Percentiles rank a stretch among this genome's conserved stretches.
phyloP scores from a whole-genome alignment of 2,888 invertebrate genomes.

The Aphrophora alni region DNA sequence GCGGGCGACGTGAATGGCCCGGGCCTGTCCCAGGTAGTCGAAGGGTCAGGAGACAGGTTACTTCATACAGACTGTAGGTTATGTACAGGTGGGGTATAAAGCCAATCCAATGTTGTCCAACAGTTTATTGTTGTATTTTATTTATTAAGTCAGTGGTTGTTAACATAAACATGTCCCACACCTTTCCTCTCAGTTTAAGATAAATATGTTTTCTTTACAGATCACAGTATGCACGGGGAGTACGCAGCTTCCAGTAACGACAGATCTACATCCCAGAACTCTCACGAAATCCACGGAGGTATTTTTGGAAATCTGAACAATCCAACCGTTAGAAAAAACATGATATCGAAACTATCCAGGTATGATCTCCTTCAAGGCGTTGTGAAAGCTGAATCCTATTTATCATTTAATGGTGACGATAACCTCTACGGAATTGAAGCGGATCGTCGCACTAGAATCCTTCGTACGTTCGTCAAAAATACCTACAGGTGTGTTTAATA shows the following conservation, averaged over 20 bases:
- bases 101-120: no score
- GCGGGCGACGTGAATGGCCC: no score
- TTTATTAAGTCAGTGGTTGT: no score
- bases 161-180: no score
- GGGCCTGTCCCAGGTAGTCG: no score
- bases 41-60: no score
- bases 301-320: constrained; percentile 10
- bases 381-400: constrained; percentile 90
- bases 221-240: background rate
- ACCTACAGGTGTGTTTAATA: constrained; percentile 72
- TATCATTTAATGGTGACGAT: constrained; percentile 89
- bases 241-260: background rate
- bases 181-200: no score
- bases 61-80: no score
- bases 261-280: background rate
- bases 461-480: constrained; percentile 91
- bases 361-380: constrained; percentile 92
- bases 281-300: background rate
- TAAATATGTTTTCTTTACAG: background rate
- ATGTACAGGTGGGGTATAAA: no score
- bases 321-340: constrained; percentile 44
- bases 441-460: constrained; percentile 84
- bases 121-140: no score
- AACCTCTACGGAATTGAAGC: constrained; percentile 93
- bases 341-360: constrained; percentile 61